Evolutionary conservation across 2,888 invertebrate species (phyloP).

Genomic region (Gisinianus flammeolus): DNA sequence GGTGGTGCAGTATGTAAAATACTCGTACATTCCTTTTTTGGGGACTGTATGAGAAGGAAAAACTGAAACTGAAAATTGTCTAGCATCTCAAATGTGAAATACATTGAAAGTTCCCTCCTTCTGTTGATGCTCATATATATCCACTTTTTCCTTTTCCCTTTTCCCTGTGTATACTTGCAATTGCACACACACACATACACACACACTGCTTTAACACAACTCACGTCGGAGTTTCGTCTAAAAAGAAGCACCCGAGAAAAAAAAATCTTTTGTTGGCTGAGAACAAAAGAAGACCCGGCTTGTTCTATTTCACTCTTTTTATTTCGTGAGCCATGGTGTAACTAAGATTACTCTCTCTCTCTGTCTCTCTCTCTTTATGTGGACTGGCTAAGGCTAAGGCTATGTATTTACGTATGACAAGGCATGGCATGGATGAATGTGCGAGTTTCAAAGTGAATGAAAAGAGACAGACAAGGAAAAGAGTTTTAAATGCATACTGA

Average conservation of each 20-base stretch:
- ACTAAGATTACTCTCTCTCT: background rate
- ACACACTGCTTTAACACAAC: background rate
- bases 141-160: background rate
- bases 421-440: background rate
- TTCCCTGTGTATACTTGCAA: background rate
- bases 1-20: background rate
- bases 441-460: background rate
- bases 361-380: no score
- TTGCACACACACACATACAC: background rate
- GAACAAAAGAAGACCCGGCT: constrained; percentile 21
- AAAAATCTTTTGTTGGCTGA: constrained; percentile 29
- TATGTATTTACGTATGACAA: background rate
- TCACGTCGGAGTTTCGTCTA: background rate
- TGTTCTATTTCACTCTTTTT: constrained; percentile 25
- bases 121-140: background rate
- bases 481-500: background rate
- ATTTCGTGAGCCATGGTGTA: background rate
- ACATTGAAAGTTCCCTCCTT: background rate
- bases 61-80: background rate
- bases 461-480: background rate
- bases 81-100: background rate
- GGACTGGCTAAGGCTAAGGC: background rate
- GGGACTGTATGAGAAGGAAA: background rate
- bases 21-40: background rate
- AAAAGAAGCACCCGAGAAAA: constrained; percentile 3